Evolutionary conservation across 1,140 invertebrate genomes (phyloP).

Genomic region (Telenomus remus): DNA sequence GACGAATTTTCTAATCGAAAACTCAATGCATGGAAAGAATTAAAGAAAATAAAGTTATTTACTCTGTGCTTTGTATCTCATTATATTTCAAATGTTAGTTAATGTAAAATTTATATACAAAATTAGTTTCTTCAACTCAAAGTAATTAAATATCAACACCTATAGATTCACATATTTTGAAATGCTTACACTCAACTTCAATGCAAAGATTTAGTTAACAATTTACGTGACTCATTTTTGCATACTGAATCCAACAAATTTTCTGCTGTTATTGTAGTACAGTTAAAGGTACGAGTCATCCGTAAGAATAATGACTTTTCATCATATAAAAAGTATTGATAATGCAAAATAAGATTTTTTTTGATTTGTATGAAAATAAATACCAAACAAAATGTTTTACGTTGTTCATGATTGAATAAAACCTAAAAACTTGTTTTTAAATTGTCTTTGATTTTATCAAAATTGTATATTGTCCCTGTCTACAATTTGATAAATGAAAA

Average conservation of each 20-base stretch:
- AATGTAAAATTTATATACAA: conserved; percentile 37
- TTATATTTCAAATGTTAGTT: conserved; percentile 8
- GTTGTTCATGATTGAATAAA: background rate
- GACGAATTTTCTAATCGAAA: too few species aligned
- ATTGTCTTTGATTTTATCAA: background rate
- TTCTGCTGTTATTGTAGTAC: too few species aligned
- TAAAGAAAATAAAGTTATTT: conserved; percentile 2
- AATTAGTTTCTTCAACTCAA: conserved; percentile 17
- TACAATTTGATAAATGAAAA: background rate
- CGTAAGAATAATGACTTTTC: too few species aligned
- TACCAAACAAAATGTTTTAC: background rate
- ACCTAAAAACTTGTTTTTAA: background rate
- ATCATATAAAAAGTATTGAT: too few species aligned
- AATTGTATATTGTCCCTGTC: background rate
- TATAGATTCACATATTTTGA: conserved; percentile 15
- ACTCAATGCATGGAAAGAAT: too few species aligned
- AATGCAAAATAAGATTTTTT: too few species aligned
- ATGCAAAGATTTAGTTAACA: too few species aligned
- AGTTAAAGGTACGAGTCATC: too few species aligned
- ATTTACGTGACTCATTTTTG: too few species aligned
- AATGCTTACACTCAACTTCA: background rate
- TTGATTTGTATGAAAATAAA: too few species aligned
- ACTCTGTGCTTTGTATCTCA: background rate
- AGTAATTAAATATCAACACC: conserved; percentile 35
- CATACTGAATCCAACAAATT: too few species aligned